Conservation (phyloP, 2,888 invertebrate species). For the Amblyjoppa proteus region DNA sequence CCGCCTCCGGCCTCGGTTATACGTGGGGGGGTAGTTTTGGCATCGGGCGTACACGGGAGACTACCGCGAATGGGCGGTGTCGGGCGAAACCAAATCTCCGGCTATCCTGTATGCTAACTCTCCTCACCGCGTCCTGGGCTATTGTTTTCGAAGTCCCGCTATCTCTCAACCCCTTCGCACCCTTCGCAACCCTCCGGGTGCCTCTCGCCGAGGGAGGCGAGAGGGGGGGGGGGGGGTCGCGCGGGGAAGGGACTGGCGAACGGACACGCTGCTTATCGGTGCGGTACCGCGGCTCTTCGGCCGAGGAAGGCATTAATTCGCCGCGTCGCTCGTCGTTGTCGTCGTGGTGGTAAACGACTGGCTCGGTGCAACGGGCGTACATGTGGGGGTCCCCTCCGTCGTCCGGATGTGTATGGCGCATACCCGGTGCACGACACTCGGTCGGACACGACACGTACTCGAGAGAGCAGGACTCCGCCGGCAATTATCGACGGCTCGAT, state of each 20-base stretch:
- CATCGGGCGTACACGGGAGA: constrained; percentile 50
- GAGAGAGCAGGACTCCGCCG: constrained; percentile 16
- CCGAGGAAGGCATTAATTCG: constrained; percentile 65
- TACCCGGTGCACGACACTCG: constrained; percentile 54
- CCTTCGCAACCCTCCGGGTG: constrained; percentile 6
- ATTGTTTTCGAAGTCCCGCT: constrained; percentile 63
- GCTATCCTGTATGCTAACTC: constrained; percentile 25
- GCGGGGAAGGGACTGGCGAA: constrained; percentile 19
- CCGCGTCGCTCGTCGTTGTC: constrained; percentile 55
- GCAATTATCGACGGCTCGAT: constrained; percentile 64
- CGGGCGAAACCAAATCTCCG: constrained; percentile 60
- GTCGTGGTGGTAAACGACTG: constrained; percentile 13
- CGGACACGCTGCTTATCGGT: constrained; percentile 64
- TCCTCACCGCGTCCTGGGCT: constrained; percentile 19
- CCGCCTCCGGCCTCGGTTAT: constrained; percentile 4
- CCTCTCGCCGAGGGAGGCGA: not conserved
- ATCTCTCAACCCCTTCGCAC: constrained; percentile 45
- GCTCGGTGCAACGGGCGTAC: not conserved
- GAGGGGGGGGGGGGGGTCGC: too few relatives aligned
- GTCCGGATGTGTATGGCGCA: constrained; percentile 29
- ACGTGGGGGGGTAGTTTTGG: constrained; percentile 33
- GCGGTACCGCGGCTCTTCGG: constrained; percentile 54
- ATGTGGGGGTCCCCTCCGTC: too few relatives aligned
- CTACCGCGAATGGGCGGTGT: constrained; percentile 67
- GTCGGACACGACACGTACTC: constrained; percentile 56